Base-by-base conservation (phyloP, 1,140 invertebrate species). In the Drosophila truncata region DNA sequence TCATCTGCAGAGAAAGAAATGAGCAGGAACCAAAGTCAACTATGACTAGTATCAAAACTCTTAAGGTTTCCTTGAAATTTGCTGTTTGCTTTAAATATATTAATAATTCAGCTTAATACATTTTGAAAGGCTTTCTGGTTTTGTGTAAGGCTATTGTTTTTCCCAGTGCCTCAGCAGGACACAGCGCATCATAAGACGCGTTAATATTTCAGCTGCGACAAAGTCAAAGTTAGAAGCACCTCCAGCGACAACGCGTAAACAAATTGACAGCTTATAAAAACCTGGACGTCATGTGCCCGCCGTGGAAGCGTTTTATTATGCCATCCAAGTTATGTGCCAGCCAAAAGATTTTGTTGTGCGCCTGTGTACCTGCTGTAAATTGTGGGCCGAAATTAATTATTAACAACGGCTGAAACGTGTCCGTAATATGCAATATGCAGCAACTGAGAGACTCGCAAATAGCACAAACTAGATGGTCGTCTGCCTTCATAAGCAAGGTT, bases 231-330 rank as follows among this genome's bases (percentile, higher is more conserved):
- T 71, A 80, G 41, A 58, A 55, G 49, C 39, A 44, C 47, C 69
- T 58, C 41, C 57, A 59, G 73, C 66, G 52, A 61, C 73, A 78
- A 74, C 62, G 80, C 82, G 80, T 88, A 88, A 84, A 81, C 84
- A 87, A 87, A 87, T 87, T 87, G 84, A 87, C 84, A 87, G 84
- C 84, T 87, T 87, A 87, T 87, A 88, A 87, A 87, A 87, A 88
- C 84, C 84, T 77, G 84, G 75, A 84, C 80, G 77, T 84, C 80
- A 87, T 88, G 84, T 81, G 77, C 69, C 62, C 70, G 44, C 42
- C 52, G 44, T 63, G 74, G 41, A 90, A 87, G 65, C 80, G 80
- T 88, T 87, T 87, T 87, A 87, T 87, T 87, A 87, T 88, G 83
- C 84, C 76, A 88, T 88, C 73, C 80, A 88, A 87, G 84, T 88